Evolutionary conservation across 2,113 vertebrate species (phyloP), one percentile per base, ranked within the genome.

Genomic region (Pelusios castaneus): DNA sequence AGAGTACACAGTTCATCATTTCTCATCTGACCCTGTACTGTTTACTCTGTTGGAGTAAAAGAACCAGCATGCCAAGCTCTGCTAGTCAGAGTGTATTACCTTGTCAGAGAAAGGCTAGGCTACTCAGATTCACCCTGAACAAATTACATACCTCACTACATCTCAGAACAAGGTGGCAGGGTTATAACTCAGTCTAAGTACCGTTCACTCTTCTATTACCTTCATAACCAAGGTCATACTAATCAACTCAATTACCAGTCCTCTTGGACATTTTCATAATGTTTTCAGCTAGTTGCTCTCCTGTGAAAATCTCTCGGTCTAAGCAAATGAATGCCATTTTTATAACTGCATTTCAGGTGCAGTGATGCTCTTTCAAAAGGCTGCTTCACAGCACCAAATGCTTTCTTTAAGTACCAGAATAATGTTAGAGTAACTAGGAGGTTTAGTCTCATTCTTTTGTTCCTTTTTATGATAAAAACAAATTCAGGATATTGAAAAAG

Each of bases 311-410:
- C 98, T 99, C 98, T 98, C 96, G 95, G 98, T 99, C 98, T 99
- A 99, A 99, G 99, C 99, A 99, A 99, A 99, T 99, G 99, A 99
- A 99, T 99, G 99, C 99, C 98, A 98, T 99, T 99, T 98, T 98
- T 98, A 97, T 98, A 98, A 99, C 99, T 98, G 93, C 98, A 97
- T 99, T 99, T 99, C 99, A 99, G 99, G 98, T 98, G 98, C 98
- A 98, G 97, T 95, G 98, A 98, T 98, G 94, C 96, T 95, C 94
- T 96, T 96, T 93, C 82, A 88, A 88, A 94, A 93, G 88, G 84
- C 93, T 60, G 79, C 77, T 34, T 95, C 89, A 2, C 31, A 77
- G 94, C 93, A 93, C 51, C 92, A 49, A 60, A 88, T n/a, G n/a
- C 45, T 25, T 10, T 27, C 87, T 83, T 88, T 80, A 55, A 87